Base-by-base conservation (phyloP, 2,113 vertebrate species). In the Tachuris rubrigastra region DNA sequence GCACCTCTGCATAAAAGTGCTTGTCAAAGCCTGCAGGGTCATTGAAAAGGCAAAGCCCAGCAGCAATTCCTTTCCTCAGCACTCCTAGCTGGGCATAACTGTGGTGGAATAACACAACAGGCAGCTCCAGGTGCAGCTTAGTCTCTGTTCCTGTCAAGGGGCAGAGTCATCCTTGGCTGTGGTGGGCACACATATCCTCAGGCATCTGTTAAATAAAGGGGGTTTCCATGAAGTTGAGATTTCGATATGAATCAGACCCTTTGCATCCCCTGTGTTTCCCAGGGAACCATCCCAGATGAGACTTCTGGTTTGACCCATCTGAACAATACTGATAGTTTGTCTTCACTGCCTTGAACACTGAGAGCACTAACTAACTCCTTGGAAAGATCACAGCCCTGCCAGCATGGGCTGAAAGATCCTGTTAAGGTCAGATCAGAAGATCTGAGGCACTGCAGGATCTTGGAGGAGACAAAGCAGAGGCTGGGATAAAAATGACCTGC, bases 151-250 rank as follows among this genome's bases (percentile, higher is more conserved):
- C 25, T 72, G 3, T 17, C 6, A 56, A 8, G 8, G 25, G 9
- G 17, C 22, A 79, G 39, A 35, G 27, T 20, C 21, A 37, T 25
- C 49, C 39, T 28, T 50, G 50, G 35, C 46, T 10, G 31, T 28
- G 49, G 18, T 49, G 37, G 62, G 33, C 24, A 21, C 5, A 3
- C 0, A 0, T 6, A 25, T 31, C 66, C 37, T 39, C 55, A 14
- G 66, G 46, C 4, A 3, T 2, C 4, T 44, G 20, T 41, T 73
- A 27, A 35, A 4, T 35, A 15, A 50, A 81, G 9, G 66, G 44
- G 31, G 8, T 28, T 77, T 49, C 72, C 33, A 8, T n/a, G 35
- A 73, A 37, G 63, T 3, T 23, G 44, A 74, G 27, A 19, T 15
- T 90, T 28, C 16, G 17, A 4, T 16, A 6, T 25, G 18, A 58